Conservation (phyloP, 2,113 vertebrate genomes). For the Caranx melampygus region DNA sequence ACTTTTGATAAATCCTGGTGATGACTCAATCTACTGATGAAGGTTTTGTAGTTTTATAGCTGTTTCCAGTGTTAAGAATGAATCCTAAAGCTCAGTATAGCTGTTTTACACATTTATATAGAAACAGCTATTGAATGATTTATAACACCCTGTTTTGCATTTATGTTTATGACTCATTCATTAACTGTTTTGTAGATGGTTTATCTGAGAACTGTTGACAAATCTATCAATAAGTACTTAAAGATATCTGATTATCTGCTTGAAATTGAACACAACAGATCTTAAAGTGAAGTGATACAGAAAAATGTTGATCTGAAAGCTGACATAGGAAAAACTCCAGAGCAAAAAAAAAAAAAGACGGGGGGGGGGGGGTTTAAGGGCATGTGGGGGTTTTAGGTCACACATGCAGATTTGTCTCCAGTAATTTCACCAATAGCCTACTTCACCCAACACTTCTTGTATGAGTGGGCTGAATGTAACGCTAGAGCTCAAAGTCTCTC, state of each 20-base stretch:
- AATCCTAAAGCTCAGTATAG: not conserved
- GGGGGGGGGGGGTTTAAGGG: not conserved
- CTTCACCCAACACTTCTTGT: not conserved
- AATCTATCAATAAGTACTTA: too few species aligned
- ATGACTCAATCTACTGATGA: too few species aligned
- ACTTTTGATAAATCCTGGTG: not conserved
- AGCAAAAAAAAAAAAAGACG: not conserved
- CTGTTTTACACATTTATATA: too few species aligned
- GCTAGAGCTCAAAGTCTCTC: constrained; percentile 36
- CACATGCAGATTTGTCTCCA: constrained; percentile 10
- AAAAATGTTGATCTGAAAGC: not conserved
- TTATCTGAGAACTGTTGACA: too few species aligned
- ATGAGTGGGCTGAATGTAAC: constrained; percentile 44
- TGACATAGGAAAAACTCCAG: not conserved
- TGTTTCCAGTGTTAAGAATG: not conserved
- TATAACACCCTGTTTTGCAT: too few species aligned
- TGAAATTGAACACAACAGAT: not conserved
- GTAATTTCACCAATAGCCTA: not conserved
- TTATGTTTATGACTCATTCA: too few species aligned
- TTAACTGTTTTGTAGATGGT: too few species aligned
- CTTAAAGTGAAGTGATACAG: too few species aligned
- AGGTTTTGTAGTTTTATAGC: not conserved
- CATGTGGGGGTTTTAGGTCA: constrained; percentile 45
- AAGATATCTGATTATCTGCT: not conserved
- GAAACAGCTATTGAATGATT: too few species aligned